Percentiles rank a stretch among this genome's conserved stretches.
phyloP scores from a whole-genome alignment of 2,797 vertebrate genomes.

The Intellagama lesueurii region DNA sequence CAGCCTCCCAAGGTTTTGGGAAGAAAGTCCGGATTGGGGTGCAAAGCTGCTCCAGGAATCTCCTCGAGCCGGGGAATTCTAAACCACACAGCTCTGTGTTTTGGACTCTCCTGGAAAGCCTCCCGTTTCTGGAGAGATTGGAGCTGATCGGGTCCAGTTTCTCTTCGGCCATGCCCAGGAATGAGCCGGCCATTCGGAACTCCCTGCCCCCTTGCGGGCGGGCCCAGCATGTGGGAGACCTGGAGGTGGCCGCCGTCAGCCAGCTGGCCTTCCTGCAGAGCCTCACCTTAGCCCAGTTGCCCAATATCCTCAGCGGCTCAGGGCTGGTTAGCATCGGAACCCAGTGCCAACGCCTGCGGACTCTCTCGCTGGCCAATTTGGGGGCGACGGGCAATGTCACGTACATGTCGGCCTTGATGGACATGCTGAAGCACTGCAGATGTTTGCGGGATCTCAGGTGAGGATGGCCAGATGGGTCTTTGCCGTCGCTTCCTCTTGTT shows the following conservation, averaged over 20 bases:
- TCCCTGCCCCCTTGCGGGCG: slow-evolving; percentile 89
- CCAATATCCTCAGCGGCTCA: slow-evolving; percentile 88
- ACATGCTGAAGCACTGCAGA: slow-evolving; percentile 88
- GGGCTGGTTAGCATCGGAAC: slow-evolving; percentile 86
- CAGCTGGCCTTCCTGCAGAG: slow-evolving; percentile 83
- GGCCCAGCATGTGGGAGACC: slow-evolving; percentile 86
- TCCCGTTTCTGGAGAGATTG: slow-evolving; percentile 85
- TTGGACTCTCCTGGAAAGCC: slow-evolving; percentile 83
- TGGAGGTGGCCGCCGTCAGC: slow-evolving; percentile 87
- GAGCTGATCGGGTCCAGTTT: slow-evolving; percentile 95
- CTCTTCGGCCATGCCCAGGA: slow-evolving; percentile 92
- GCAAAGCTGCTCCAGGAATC: slow-evolving; percentile 77
- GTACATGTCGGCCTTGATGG: slow-evolving; percentile 87
- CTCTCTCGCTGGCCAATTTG: slow-evolving; percentile 92
- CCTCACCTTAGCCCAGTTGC: slow-evolving; percentile 92
- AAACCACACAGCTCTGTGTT: slow-evolving; percentile 79
- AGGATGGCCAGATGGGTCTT: slow-evolving; percentile 47
- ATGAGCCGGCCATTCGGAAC: slow-evolving; percentile 92
- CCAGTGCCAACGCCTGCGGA: slow-evolving; percentile 85
- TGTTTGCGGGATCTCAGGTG: slow-evolving; percentile 87
- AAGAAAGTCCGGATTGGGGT: slow-evolving; percentile 88
- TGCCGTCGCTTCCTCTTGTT: neutral
- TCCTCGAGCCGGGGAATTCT: slow-evolving; percentile 70
- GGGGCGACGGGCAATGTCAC: slow-evolving; percentile 91
- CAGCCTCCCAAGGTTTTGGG: slow-evolving; percentile 83